Percentiles rank a stretch among this genome's conserved stretches.
Evolutionary conservation across 1,140 invertebrate species (phyloP).

Genomic region (Andrena cerasifolii): DNA sequence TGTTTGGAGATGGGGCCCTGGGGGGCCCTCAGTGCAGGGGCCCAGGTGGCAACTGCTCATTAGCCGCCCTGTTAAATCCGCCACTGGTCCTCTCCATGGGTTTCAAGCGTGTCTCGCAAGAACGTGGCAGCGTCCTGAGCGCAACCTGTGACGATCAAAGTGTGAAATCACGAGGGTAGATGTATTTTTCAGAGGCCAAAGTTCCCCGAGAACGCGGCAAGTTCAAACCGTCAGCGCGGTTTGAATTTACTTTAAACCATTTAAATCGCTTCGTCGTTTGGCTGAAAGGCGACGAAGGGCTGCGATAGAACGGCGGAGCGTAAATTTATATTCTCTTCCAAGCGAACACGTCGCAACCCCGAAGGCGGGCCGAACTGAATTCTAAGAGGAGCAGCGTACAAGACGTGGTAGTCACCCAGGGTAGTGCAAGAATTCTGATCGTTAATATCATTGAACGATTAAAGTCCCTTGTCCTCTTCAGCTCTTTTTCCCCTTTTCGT

Average conservation of each 20-base stretch:
- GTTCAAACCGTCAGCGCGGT: not conserved
- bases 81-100: too few species aligned
- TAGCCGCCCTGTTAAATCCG: too few species aligned
- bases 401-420: not conserved
- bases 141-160: not conserved
- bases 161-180: not conserved
- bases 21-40: too few species aligned
- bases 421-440: constrained; percentile 1
- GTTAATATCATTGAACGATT: constrained; percentile 47
- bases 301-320: not conserved
- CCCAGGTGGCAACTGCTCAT: too few species aligned
- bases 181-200: not conserved
- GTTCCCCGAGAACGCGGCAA: too few species aligned
- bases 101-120: too few species aligned
- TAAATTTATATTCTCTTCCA: constrained; percentile 5
- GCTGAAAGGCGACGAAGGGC: not conserved
- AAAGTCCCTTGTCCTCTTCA: not conserved
- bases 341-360: not conserved
- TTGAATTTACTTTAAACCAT: not conserved
- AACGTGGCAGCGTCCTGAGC: too few species aligned
- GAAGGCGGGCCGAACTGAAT: not conserved
- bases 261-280: not conserved
- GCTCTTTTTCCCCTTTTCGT: not conserved
- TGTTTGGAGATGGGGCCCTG: too few species aligned
- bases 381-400: not conserved